Conservation (phyloP, 2,888 invertebrate genomes). For the Gandaritis pyraliata region DNA sequence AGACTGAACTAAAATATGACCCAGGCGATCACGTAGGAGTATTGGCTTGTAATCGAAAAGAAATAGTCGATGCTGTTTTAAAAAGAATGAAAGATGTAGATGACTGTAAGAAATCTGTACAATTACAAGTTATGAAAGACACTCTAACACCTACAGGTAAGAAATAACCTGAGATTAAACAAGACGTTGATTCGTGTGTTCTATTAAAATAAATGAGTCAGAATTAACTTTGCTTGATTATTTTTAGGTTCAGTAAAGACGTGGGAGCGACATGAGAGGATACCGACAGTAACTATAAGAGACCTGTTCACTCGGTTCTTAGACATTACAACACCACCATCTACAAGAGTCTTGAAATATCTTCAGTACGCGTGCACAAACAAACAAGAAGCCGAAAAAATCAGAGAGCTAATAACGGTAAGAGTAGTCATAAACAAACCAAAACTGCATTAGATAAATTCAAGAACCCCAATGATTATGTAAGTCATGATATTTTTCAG, state of each 20-base stretch:
- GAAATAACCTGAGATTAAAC: neutral
- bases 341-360: conserved; percentile 92
- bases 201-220: neutral
- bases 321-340: conserved; percentile 96
- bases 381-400: conserved; percentile 87
- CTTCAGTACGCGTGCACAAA: conserved; percentile 91
- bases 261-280: conserved; percentile 93
- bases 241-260: conserved; percentile 89
- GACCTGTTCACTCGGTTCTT: conserved; percentile 91
- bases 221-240: conserved; percentile 14
- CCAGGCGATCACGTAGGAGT: conserved; percentile 98
- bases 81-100: conserved; percentile 87
- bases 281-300: conserved; percentile 89
- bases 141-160: conserved; percentile 92
- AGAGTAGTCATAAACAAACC: conserved; percentile 38
- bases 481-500: conserved; percentile 65
- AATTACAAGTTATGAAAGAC: conserved; percentile 92
- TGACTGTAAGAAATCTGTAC: conserved; percentile 87
- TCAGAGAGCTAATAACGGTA: conserved; percentile 90
- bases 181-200: too few species aligned
- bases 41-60: conserved; percentile 91
- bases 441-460: neutral
- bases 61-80: conserved; percentile 91
- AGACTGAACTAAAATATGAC: conserved; percentile 87
- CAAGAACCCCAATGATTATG: neutral